Evolutionary conservation across 1,140 invertebrate species (phyloP).

Genomic region (Dinoponera quadriceps): DNA sequence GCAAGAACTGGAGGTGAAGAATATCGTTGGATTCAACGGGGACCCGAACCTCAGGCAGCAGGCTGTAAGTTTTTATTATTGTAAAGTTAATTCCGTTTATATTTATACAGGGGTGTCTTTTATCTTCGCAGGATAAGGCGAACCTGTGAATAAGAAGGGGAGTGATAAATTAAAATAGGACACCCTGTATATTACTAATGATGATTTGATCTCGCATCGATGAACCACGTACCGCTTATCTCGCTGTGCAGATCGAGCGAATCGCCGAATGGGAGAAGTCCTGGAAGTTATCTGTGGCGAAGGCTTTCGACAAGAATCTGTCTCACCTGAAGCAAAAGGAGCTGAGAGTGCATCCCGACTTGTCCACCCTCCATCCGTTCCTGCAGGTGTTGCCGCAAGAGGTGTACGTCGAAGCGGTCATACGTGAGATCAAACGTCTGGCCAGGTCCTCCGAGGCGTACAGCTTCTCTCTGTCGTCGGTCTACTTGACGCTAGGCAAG

Average conservation of each 20-base stretch:
- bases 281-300: conserved; percentile 88
- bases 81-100: conserved; percentile 2
- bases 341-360: conserved; percentile 77
- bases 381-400: conserved; percentile 89
- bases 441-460: conserved; percentile 92
- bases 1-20: conserved; percentile 88
- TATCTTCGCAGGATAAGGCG: too few relatives aligned
- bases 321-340: conserved; percentile 86
- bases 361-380: conserved; percentile 91
- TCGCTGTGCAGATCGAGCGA: conserved; percentile 84
- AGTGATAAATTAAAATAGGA: too few relatives aligned
- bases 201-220: background rate
- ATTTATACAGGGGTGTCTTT: too few relatives aligned
- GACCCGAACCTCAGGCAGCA: conserved; percentile 6
- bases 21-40: conserved; percentile 85
- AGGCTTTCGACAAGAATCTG: conserved; percentile 90
- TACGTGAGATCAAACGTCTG: conserved; percentile 89
- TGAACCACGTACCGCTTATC: conserved; percentile 15
- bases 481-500: conserved; percentile 90
- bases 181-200: background rate
- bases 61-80: conserved; percentile 25
- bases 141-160: too few relatives aligned
- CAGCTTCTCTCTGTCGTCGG: conserved; percentile 88
- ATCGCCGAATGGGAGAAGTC: conserved; percentile 87
- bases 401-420: conserved; percentile 88